Evolutionary conservation across 2,113 vertebrate species (phyloP), one percentile per base, ranked within the genome.

Genomic region (Vombatus ursinus): DNA sequence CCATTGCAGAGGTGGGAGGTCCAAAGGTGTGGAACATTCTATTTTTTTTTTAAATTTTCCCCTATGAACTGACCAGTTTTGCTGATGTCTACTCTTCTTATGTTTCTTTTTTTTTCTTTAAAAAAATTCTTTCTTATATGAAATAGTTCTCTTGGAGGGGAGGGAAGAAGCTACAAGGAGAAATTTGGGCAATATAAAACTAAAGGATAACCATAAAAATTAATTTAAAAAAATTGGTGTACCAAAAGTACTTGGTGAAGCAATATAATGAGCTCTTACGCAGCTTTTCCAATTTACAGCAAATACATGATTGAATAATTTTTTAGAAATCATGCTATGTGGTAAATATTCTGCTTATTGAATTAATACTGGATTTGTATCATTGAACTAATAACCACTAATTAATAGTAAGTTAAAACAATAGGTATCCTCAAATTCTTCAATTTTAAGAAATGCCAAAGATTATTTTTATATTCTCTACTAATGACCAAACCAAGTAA

Each of bases 201-300:
- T 61, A 61, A 77, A 77, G 4, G 14, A 68, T 37, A n/a, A n/a
- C 14, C n/a, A 61, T 61, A 61, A 77, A 68, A 77, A 16, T n/a
- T n/a, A 6, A n/a, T 77, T 77, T 77, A 6, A 37, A 68, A 68
- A 68, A 68, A 11, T 5, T 68, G 31, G 61, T 68, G 31, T 68
- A n/a, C 8, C 61, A 68, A 94, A 94, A 89, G 91, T 94, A 90
- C 12, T 51, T 89, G 89, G 23, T 50, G 92, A 52, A 95, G 91
- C 47, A 90, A 91, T 44, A 90, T 96, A 54, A 92, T 91, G 91
- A 91, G 44, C 23, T 54, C 6, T 48, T 37, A 0, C 52, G 48
- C 16, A 50, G 24, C 22, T 61, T 91, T 93, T 92, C 37, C 61
- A 77, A 10, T 3, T 95, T 95, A 25, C 31, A 8, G 37, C 53